A percentile compares a stretch with the other conserved stretches of the same genome.
These are phyloP conservation scores for Micromussa lordhowensis DNA, from an alignment of 92 coral and sea anemone species.

Conservation along the genomic window DNA sequence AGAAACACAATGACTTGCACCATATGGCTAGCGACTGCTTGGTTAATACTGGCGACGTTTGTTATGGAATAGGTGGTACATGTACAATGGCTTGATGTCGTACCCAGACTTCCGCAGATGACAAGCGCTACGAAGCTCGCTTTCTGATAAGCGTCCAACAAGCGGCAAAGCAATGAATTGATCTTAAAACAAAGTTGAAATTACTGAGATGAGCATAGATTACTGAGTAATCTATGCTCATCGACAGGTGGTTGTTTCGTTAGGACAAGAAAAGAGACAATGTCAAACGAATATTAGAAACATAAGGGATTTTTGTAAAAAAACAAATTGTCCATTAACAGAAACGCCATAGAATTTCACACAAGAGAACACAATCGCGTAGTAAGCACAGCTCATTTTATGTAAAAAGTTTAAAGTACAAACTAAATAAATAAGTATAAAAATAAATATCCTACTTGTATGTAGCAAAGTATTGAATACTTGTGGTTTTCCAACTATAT, in stretches of 20 bases:
- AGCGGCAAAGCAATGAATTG: not conserved
- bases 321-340: not conserved
- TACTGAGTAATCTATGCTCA: not conserved
- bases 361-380: not conserved
- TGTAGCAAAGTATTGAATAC: not conserved
- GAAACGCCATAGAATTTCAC: not conserved
- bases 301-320: not conserved
- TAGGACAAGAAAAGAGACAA: not conserved
- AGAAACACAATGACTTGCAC: not conserved
- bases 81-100: not conserved
- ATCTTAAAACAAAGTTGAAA: not conserved
- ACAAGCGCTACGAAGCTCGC: not conserved
- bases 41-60: not conserved
- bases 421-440: conserved; percentile 9
- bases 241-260: not conserved
- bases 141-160: not conserved
- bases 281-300: not conserved
- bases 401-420: not conserved
- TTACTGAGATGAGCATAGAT: too few relatives aligned
- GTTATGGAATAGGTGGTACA: not conserved
- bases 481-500: not conserved
- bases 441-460: conserved; percentile 17
- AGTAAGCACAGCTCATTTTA: not conserved
- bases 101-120: not conserved
- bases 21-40: not conserved